Base-by-base conservation (phyloP, 2,888 invertebrate species). In the Gisinianus flammeolus region DNA sequence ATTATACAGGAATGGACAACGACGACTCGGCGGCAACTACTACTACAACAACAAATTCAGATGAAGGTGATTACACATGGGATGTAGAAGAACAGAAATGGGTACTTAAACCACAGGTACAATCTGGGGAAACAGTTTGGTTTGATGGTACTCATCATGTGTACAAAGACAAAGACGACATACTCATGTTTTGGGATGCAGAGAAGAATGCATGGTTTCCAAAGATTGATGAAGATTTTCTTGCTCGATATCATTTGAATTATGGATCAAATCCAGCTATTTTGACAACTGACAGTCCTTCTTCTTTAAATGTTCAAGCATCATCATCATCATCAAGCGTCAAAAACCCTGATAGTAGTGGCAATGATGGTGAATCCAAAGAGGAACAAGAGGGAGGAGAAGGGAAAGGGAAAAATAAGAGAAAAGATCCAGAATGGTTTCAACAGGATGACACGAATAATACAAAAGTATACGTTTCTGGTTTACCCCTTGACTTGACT, bases 171-270 rank as follows among this genome's bases (percentile, higher is more conserved):
- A 95, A 89, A 73, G 98, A 44, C 19, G 44, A 19, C 19, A 92
- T 93, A 0, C 92, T 93, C 80, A 96, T 91, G 87, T 93, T 97
- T 86, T 98, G 96, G 96, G 97, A 98, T 88, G 90, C 89, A 30
- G 91, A 91, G 56, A 97, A 94, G 87, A 93, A 91, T 85, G 97
- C 97, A 4, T 99, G 98, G 97, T 94, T 98, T 88, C 98, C 98
- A 0, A 86, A 91, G 90, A 91, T 98, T 80, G 96, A 97, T 88
- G 97, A 97, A 85, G 96, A 98, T 85, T 98, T 98, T 86, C 91
- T 98, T 89, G 98, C 98, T 0, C 90, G 91, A 77, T 99, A 99
- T 89, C 97, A 98, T 88, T 93, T 98, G 91, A 95, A 90, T 85
- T 98, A 98, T 88, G 95, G 79, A 83, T 81, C 33, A 1, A 19